Evolutionary conservation across 2,888 invertebrate species (phyloP).

Genomic region (Megaustenia siamemsis): DNA sequence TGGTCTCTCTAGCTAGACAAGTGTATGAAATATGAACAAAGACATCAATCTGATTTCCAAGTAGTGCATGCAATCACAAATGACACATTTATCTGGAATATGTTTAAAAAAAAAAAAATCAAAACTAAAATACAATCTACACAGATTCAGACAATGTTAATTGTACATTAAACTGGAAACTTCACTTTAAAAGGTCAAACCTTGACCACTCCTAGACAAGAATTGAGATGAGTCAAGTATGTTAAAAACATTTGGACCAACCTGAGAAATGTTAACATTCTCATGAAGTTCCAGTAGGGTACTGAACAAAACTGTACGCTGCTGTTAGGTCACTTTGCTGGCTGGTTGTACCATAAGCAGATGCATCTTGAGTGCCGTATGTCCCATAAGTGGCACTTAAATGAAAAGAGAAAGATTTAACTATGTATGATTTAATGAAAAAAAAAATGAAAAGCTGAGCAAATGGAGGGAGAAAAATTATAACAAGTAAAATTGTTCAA

Average conservation of each 20-base stretch:
- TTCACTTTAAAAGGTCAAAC: neutral
- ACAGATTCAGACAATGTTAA: neutral
- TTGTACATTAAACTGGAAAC: neutral
- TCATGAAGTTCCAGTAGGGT: conserved; percentile 39
- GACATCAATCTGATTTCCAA: too few species aligned
- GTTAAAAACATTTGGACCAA: neutral
- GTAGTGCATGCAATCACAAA: too few species aligned
- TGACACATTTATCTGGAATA: too few species aligned
- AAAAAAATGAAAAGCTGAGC: too few species aligned
- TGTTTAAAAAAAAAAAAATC: too few species aligned
- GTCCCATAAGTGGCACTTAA: conserved; percentile 22
- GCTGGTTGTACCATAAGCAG: conserved; percentile 28
- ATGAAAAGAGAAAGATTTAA: too few species aligned
- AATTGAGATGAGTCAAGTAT: conserved; percentile 5
- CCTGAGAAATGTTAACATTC: conserved; percentile 25
- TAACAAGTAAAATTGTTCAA: too few species aligned
- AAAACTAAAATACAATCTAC: too few species aligned
- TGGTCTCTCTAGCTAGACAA: too few species aligned
- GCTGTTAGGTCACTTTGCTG: conserved; percentile 15
- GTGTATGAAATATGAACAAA: too few species aligned
- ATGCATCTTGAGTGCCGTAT: conserved; percentile 40
- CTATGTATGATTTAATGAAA: too few species aligned
- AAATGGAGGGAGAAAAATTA: too few species aligned
- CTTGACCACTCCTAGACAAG: neutral
- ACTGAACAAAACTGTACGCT: conserved; percentile 49